Base-by-base conservation (phyloP, 2,888 invertebrate genomes). In the Andricus curvator region DNA sequence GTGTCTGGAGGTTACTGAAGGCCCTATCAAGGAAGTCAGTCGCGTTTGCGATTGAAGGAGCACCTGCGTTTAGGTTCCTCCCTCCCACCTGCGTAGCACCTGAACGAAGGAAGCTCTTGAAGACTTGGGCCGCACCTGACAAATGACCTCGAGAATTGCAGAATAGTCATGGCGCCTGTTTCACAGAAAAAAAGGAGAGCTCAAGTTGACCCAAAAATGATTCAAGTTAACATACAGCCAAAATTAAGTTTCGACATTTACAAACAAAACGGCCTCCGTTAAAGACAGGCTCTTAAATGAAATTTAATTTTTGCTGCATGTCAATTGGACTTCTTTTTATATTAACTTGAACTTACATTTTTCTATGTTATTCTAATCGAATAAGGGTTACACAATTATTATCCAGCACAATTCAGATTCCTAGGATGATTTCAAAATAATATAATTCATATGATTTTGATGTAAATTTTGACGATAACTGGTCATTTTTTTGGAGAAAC, bases 31-130 rank as follows among this genome's bases (percentile, higher is more conserved):
- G 87, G 85, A 88, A 86, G 87, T 87, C 84, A 70, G 78, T 84
- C 78, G 85, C 83, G 86, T 87, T 86, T 80, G 84, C 80, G 80
- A 84, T 82, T 84, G 78, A 81, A 81, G 80, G 85, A 84, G 85
- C 88, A 88, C 89, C 89, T 89, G 89, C 89, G 81, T 82, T 79
- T 77, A 77, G 78, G 80, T 80, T 83, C 79, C 82, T 83, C 80
- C 88, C 90, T 89, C 90, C 89, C 89, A 90, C 88, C 88, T 89
- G 88, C 88, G 85, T 79, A 86, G 84, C 90, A 90, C 90, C 90
- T 90, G 89, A 90, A 85, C 86, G 84, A 76, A 83, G 84, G 82
- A 84, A 82, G 68, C 81, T 82, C 77, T 65, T 78, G 79, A 81
- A 64, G 77, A 81, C 80, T 78, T 81, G 25, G 56, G 78, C 64